A percentile compares a stretch with the other conserved stretches of the same genome.
Evolutionary conservation across 1,140 invertebrate genomes (phyloP).

Genomic region (Drosophila tristis): DNA sequence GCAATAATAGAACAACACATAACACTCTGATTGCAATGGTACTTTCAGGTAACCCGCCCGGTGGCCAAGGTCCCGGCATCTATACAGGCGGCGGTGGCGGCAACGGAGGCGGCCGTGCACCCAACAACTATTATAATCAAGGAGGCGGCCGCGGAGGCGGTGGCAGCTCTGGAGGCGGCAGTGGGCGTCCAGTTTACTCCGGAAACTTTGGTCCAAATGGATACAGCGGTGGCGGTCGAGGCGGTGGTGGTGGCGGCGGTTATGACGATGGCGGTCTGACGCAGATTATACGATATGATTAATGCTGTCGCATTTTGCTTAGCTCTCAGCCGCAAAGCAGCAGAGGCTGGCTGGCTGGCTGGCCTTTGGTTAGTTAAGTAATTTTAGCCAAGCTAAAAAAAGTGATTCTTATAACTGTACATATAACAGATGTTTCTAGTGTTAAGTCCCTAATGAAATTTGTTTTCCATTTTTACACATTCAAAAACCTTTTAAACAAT

Average conservation of each 20-base stretch:
- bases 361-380: constrained; percentile 15
- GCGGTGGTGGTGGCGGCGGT: constrained; percentile 19
- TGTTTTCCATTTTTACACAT: too few relatives aligned
- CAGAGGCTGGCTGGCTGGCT: background rate
- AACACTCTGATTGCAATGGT: constrained; percentile 15
- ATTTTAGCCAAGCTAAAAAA: too few relatives aligned
- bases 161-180: constrained; percentile 26
- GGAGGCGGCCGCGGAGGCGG: constrained; percentile 43
- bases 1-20: constrained; percentile 18
- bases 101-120: constrained; percentile 12
- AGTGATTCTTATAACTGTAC: too few relatives aligned
- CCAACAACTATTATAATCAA: constrained; percentile 20
- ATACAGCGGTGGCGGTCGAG: constrained; percentile 36
- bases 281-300: constrained; percentile 54
- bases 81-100: constrained; percentile 49
- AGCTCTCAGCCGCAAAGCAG: constrained; percentile 3
- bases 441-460: too few relatives aligned
- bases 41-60: constrained; percentile 69
- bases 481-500: too few relatives aligned
- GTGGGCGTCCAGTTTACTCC: constrained; percentile 63
- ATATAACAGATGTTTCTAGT: too few relatives aligned
- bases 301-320: constrained; percentile 8
- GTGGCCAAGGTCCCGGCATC: constrained; percentile 61
- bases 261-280: constrained; percentile 51
- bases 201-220: constrained; percentile 66